These are phyloP conservation scores for Epiblema foenella DNA, from an alignment of 2,888 invertebrate genomes.

Conservation along the genomic window DNA sequence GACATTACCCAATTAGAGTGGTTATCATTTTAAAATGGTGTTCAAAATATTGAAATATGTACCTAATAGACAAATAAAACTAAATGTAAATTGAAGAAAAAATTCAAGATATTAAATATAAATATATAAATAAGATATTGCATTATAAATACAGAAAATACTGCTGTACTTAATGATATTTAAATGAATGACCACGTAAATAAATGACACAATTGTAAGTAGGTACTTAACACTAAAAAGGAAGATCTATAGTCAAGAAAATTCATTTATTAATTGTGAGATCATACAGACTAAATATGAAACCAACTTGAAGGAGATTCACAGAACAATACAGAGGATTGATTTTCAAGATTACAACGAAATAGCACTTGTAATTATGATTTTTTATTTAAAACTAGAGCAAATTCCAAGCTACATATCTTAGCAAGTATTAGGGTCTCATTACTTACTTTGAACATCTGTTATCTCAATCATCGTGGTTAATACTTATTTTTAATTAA, in stretches of 20 bases:
- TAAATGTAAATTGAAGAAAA: too few species aligned
- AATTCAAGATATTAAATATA: too few species aligned
- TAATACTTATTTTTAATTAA: constrained; percentile 46
- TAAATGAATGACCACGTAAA: too few species aligned
- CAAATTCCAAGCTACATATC: constrained; percentile 20
- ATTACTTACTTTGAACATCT: constrained; percentile 91
- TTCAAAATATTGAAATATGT: too few species aligned
- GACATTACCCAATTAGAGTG: too few species aligned
- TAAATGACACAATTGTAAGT: too few species aligned
- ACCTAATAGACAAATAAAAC: too few species aligned
- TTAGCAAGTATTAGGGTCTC: constrained; percentile 39
- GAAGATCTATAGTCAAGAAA: constrained; percentile 5
- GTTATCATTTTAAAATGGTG: too few species aligned
- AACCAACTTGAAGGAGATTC: neutral
- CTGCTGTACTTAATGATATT: neutral
- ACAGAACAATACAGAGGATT: neutral
- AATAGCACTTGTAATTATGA: neutral
- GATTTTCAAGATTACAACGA: neutral
- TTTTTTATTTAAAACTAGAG: constrained; percentile 32
- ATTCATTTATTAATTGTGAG: neutral
- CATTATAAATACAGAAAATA: neutral
- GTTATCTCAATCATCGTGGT: constrained; percentile 92
- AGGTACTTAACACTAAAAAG: too few species aligned
- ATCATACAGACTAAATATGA: neutral
- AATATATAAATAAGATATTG: too few species aligned